Percentiles rank a stretch among this genome's conserved stretches.
phyloP scores from a whole-genome alignment of 2,113 vertebrate genomes.

The Caranx melampygus region DNA sequence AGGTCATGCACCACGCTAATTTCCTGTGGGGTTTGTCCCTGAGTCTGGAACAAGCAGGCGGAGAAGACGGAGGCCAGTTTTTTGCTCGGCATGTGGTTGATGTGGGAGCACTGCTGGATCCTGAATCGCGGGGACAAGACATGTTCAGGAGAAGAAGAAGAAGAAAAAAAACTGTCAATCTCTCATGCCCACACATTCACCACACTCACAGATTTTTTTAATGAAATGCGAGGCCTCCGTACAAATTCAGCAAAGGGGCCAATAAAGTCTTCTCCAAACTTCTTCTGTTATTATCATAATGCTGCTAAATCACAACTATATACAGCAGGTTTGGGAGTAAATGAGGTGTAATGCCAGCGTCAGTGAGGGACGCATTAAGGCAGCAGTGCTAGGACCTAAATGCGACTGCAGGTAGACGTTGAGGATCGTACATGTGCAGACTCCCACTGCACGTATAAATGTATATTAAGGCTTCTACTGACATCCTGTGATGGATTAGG shows the following conservation, averaged over 20 bases:
- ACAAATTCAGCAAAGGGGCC: conserved; percentile 62
- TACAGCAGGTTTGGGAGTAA: conserved; percentile 33
- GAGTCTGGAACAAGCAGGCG: conserved; percentile 94
- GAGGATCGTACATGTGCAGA: not conserved
- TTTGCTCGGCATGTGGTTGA: conserved; percentile 91
- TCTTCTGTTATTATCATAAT: conserved; percentile 56
- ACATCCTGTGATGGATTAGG: not conserved
- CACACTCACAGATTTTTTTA: conserved; percentile 1
- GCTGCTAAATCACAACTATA: conserved; percentile 43
- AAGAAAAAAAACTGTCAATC: conserved; percentile 12
- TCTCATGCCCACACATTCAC: conserved; percentile 20
- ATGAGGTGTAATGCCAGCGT: conserved; percentile 7
- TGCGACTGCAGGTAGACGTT: not conserved
- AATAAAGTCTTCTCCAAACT: conserved; percentile 69
- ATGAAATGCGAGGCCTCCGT: conserved; percentile 27
- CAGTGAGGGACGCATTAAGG: conserved; percentile 28
- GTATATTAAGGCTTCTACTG: not conserved
- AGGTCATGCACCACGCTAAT: conserved; percentile 90
- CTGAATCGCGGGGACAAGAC: conserved; percentile 72
- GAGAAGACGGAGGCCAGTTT: conserved; percentile 91
- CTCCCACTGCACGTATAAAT: not conserved
- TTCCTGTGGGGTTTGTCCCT: conserved; percentile 90
- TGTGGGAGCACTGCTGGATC: conserved; percentile 93
- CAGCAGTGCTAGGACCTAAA: conserved; percentile 7
- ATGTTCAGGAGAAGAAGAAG: not conserved